Evolutionary conservation across 2,888 invertebrate species (phyloP), one percentile per base, ranked within the genome.

Genomic region (Neria commutata): DNA sequence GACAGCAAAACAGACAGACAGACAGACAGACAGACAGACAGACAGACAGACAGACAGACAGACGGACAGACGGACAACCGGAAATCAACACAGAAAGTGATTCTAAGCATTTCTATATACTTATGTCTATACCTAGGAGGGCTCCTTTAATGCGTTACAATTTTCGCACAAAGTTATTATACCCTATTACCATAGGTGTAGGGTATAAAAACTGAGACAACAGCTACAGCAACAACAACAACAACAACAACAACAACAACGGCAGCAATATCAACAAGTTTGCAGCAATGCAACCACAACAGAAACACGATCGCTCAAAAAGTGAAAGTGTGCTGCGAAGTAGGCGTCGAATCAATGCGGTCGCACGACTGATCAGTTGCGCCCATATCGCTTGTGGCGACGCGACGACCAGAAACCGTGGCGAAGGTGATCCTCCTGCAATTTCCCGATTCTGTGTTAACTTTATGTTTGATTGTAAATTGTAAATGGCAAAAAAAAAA

Each of bases 391-490:
- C n/a, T n/a, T n/a, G n/a, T n/a, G 65, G 64, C 55, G 61, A 62
- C 57, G 51, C 50, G n/a, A n/a, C n/a, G n/a, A n/a, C n/a, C n/a
- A n/a, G 60, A 60, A 66, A 62, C 60, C 59, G 37, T 54, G 48
- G 42, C 57, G 67, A 68, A 68, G 68, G 68, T 68, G 63, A 67
- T 67, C 67, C 62, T 58, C 66, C 61, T 64, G 64, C 60, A 58
- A 58, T 47, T 42, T 57, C 47, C 23, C 47, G 33, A 19, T 48
- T 60, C 54, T 47, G 56, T 56, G 45, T 21, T 40, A 47, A 26
- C 14, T 42, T 21, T 6, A 19, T 42, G 17, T 17, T 37, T 37
- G 14, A 37, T 14, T 14, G n/a, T 4, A 4, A 14, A 42, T 19
- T 8, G 5, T 21, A 21, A 42, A 14, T 21, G 5, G 16, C 17